Evolutionary conservation across 2,797 vertebrate genomes (phyloP).

Genomic region (Thunnus albacares): DNA sequence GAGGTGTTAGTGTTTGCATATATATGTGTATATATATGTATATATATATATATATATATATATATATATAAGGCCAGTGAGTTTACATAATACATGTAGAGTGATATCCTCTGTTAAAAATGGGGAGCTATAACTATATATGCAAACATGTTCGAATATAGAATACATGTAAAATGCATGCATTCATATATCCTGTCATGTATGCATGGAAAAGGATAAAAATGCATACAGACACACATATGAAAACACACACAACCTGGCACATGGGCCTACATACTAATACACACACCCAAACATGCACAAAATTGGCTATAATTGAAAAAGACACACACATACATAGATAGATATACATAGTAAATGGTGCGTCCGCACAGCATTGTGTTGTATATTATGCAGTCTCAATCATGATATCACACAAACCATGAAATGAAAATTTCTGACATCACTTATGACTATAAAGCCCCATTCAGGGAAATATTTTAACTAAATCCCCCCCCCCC

Average conservation of each 20-base stretch:
- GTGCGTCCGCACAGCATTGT: constrained; percentile 3
- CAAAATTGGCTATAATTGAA: constrained; percentile 18
- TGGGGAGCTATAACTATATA: not conserved
- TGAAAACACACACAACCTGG: not conserved
- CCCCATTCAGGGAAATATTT: constrained; percentile 21
- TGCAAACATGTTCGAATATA: constrained; percentile 36
- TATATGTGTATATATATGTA: not conserved
- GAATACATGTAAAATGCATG: constrained; percentile 29
- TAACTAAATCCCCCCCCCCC: not conserved
- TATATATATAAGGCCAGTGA: not conserved
- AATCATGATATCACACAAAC: constrained; percentile 32
- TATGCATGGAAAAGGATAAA: constrained; percentile 11
- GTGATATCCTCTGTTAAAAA: not conserved
- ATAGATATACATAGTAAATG: constrained; percentile 10
- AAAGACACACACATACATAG: constrained; percentile 9
- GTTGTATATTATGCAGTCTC: constrained; percentile 12
- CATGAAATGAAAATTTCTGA: constrained; percentile 32
- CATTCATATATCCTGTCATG: constrained; percentile 6
- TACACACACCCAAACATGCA: not conserved
- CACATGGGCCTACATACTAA: not conserved
- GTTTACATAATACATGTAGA: constrained; percentile 6
- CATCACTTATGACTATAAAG: constrained; percentile 42
- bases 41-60: too few relatives aligned
- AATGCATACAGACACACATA: constrained; percentile 19
- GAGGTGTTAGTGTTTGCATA: not conserved